Evolutionary conservation across 2,888 invertebrate genomes (phyloP).

Genomic region (Hypselothyrea guttata): DNA sequence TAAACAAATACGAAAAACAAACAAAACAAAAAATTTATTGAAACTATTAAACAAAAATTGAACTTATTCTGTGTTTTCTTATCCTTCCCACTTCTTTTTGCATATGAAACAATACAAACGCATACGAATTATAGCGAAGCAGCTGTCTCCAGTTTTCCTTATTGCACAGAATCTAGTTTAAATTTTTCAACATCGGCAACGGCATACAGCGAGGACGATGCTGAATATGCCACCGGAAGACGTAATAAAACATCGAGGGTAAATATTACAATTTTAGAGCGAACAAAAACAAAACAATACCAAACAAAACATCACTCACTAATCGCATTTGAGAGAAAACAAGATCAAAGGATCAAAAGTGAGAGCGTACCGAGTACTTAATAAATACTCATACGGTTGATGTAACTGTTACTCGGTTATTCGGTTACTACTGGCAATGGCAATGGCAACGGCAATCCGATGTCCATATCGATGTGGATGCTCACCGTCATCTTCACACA

Average conservation of each 20-base stretch:
- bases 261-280: constrained; percentile 80
- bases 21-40: constrained; percentile 21
- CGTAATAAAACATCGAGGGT: constrained; percentile 89
- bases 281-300: too few species aligned
- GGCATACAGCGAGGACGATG: constrained; percentile 88
- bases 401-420: not conserved
- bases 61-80: constrained; percentile 73
- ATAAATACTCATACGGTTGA: constrained; percentile 18
- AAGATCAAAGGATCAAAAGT: constrained; percentile 72
- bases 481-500: constrained; percentile 39
- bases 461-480: constrained; percentile 20
- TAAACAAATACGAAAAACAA: too few species aligned
- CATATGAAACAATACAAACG: constrained; percentile 64
- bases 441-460: constrained; percentile 30
- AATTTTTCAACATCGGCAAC: constrained; percentile 86
- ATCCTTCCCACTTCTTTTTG: constrained; percentile 76
- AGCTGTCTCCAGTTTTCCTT: constrained; percentile 83
- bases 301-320: constrained; percentile 31
- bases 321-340: constrained; percentile 38
- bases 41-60: constrained; percentile 65
- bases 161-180: constrained; percentile 83
- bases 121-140: constrained; percentile 81
- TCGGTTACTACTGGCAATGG: too few species aligned
- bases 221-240: constrained; percentile 87
- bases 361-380: constrained; percentile 43